Base-by-base conservation (phyloP, 2,888 invertebrate genomes). In the Pseudococcus longispinus region DNA sequence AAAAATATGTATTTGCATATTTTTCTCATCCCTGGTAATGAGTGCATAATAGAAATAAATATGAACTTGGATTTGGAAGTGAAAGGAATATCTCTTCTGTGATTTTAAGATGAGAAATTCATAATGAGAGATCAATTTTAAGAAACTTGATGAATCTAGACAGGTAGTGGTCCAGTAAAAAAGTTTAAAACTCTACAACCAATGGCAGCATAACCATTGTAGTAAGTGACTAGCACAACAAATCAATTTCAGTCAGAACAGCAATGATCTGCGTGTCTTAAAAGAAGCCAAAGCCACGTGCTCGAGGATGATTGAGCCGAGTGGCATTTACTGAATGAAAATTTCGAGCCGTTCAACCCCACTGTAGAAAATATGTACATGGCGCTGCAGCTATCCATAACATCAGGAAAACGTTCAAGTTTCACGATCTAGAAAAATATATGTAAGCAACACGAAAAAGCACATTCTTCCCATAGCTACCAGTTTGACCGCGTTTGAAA, bases 401-500 rank as follows among this genome's bases (percentile, higher is more conserved):
- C 13, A 23, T 23, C 60, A 8, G 11, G 18, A 18, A 70, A 32
- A 29, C 15, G 2, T 18, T 70, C 9, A 23, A 70, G 32, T 32
- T 70, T 32, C 18, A 32, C 70, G 70, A 70, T 70, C 70, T 70
- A 32, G 32, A 70, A 70, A 70, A 60, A 60, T 55, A 60, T 23
- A 60, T 11, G 20, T 23, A 11, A 20, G 55, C 13, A 65, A 13
- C 26, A 70, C 70, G 70, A 70, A 70, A 70, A 70, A 32, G 42
- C 77, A 18, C 77, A 80, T 80, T 80, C 77, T 42, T 42, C 42
- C 42, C 37, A 80, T 42, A 55, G 84, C 42, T 84, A 84, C 60
- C 84, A 84, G 29, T 65, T 55, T 84, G 84, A 42, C 84, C 65
- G 60, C 65, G 42, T 84, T 84, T 29, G 23, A 84, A 84, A 84